phyloP scores from a whole-genome alignment of 2,113 vertebrate genomes.

The Motacilla alba region DNA sequence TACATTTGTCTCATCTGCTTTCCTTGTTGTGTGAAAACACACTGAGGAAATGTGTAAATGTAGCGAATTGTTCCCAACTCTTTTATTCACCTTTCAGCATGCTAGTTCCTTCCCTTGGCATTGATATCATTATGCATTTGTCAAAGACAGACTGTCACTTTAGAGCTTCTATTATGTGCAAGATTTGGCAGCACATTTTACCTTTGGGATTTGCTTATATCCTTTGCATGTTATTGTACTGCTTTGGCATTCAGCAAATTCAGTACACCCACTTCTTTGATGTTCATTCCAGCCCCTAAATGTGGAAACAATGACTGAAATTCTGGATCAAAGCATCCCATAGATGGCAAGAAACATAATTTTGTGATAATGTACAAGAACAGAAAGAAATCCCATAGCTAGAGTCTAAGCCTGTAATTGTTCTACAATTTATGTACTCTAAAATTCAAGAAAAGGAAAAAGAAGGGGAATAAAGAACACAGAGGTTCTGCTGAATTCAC shows the following conservation, averaged over 20 bases:
- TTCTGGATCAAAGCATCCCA: conserved; percentile 77
- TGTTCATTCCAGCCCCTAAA: conserved; percentile 78
- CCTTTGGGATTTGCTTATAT: conserved; percentile 81
- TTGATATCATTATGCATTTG: conserved; percentile 76
- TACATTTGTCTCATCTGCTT: conserved; percentile 68
- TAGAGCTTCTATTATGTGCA: conserved; percentile 78
- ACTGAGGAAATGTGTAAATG: conserved; percentile 76
- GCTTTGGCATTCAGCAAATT: conserved; percentile 78
- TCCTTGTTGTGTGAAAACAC: conserved; percentile 76
- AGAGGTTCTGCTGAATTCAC: background rate
- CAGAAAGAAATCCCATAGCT: conserved; percentile 18
- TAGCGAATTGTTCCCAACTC: conserved; percentile 76
- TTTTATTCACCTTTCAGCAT: conserved; percentile 77
- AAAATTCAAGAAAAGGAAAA: conserved; percentile 26
- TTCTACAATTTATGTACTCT: conserved; percentile 19
- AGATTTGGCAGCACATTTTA: conserved; percentile 76
- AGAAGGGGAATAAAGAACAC: background rate
- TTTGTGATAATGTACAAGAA: conserved; percentile 67
- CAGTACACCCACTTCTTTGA: conserved; percentile 77
- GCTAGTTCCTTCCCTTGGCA: conserved; percentile 80
- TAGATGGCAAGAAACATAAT: conserved; percentile 67
- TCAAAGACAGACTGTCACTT: conserved; percentile 80
- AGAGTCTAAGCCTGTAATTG: conserved; percentile 28
- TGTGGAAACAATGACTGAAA: conserved; percentile 84
- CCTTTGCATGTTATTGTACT: conserved; percentile 81